These are phyloP conservation scores for Nephila pilipes DNA, from an alignment of 1,140 invertebrate genomes.

Conservation along the genomic window DNA sequence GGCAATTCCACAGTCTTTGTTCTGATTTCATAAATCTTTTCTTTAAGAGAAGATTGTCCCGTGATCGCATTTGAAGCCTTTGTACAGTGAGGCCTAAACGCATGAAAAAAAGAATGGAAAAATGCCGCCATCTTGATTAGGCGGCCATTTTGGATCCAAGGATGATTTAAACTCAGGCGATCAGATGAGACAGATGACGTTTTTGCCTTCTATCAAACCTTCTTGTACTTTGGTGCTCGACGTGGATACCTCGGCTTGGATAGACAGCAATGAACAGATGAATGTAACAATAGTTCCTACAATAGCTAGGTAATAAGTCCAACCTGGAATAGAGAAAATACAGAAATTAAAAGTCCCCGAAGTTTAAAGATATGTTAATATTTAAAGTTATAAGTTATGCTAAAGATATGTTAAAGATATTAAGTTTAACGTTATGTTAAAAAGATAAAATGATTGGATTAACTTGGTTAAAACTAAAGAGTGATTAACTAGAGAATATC, in stretches of 20 bases:
- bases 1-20: not conserved
- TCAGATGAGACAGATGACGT: conserved; percentile 85
- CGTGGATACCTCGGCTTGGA: conserved; percentile 86
- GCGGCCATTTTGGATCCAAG: not conserved
- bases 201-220: conserved; percentile 86
- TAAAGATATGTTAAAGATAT: no score
- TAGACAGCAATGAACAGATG: conserved; percentile 84
- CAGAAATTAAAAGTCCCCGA: not conserved
- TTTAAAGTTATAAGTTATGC: no score
- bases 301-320: conserved; percentile 85
- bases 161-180: not conserved
- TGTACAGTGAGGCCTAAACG: not conserved
- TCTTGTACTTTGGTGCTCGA: conserved; percentile 87
- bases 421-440: no score
- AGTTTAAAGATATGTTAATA: conserved; percentile 47
- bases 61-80: not conserved
- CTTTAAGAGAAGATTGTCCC: not conserved
- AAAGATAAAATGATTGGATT: no score
- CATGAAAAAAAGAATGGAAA: not conserved
- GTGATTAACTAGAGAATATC: no score
- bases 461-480: no score
- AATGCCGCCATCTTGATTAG: not conserved
- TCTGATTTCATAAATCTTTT: not conserved
- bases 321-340: conserved; percentile 82
- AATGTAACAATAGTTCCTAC: conserved; percentile 84